A percentile compares a stretch with the other conserved stretches of the same genome.
Evolutionary conservation across 2,113 vertebrate species (phyloP).

Genomic region (Talpa occidentalis): DNA sequence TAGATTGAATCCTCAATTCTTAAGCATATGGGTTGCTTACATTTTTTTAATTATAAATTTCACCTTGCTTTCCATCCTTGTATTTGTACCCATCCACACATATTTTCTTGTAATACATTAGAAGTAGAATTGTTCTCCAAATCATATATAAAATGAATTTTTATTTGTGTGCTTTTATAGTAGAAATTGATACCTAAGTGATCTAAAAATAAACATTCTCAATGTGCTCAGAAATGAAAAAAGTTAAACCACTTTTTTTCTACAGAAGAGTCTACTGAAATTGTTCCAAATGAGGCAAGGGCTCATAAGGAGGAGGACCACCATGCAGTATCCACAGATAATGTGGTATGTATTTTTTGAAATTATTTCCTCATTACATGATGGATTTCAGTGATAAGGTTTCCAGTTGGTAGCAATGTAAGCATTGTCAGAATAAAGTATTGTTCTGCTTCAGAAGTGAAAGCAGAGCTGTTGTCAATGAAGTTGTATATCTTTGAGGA

Average conservation of each 20-base stretch:
- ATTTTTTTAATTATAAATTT: neutral
- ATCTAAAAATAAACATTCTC: neutral
- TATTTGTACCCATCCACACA: neutral
- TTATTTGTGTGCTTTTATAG: neutral
- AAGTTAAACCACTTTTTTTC: conserved; percentile 73
- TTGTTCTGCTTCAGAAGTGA: conserved; percentile 7
- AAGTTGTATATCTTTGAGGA: neutral
- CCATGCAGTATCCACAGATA: conserved; percentile 86
- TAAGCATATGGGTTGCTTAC: neutral
- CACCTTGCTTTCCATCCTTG: neutral
- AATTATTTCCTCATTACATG: conserved; percentile 20
- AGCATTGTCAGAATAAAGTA: conserved; percentile 34
- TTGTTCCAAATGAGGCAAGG: conserved; percentile 88
- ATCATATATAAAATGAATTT: neutral
- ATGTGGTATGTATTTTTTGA: conserved; percentile 90
- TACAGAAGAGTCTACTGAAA: conserved; percentile 92
- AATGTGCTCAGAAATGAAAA: conserved; percentile 26
- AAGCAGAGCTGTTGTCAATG: neutral
- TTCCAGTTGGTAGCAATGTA: conserved; percentile 33
- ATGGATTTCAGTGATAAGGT: neutral
- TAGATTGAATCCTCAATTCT: neutral
- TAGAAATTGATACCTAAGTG: conserved; percentile 6
- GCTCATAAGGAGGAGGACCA: conserved; percentile 86
- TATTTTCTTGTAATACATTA: neutral
- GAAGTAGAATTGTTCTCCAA: conserved; percentile 4